phyloP scores from a whole-genome alignment of 2,888 invertebrate species.

The Entomobrya proxima region DNA sequence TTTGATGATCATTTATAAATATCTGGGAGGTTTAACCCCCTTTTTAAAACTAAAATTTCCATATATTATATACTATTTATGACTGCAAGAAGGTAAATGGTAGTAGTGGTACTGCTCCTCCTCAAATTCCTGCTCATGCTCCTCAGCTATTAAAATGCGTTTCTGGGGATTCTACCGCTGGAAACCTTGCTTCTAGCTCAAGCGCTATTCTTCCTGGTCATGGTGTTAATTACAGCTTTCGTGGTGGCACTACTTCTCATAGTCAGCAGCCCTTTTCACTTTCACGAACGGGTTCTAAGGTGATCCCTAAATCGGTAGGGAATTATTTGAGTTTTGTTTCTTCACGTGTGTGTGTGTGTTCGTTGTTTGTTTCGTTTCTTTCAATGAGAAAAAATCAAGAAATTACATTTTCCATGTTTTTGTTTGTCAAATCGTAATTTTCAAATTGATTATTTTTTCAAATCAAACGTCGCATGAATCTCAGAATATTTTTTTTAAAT shows the following conservation, averaged over 20 bases:
- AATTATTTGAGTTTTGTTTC: slow-evolving; percentile 66
- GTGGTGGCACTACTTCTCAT: slow-evolving; percentile 56
- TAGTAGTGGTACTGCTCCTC: slow-evolving; percentile 61
- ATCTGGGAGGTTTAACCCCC: neutral
- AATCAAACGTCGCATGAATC: neutral
- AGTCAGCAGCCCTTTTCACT: slow-evolving; percentile 52
- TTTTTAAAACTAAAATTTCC: slow-evolving; percentile 14
- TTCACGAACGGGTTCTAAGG: slow-evolving; percentile 60
- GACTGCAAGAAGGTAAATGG: slow-evolving; percentile 55
- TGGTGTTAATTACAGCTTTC: slow-evolving; percentile 63
- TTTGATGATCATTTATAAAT: neutral
- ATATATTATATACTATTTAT: slow-evolving; percentile 42
- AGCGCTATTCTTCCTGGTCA: slow-evolving; percentile 59
- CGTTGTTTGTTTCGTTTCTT: neutral
- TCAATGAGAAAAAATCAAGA: too few species aligned
- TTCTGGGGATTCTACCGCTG: slow-evolving; percentile 54
- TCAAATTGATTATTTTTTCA: neutral
- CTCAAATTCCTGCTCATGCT: slow-evolving; percentile 42
- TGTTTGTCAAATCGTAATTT: neutral
- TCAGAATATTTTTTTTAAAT: too few species aligned
- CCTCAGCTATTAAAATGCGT: slow-evolving; percentile 52
- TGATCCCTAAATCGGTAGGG: slow-evolving; percentile 71
- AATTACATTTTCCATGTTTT: neutral
- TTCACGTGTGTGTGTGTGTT: neutral
- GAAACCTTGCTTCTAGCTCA: slow-evolving; percentile 64